Percentiles rank a stretch among this genome's conserved stretches.
phyloP scores from a whole-genome alignment of 2,113 vertebrate species.

The Pteronura brasiliensis region DNA sequence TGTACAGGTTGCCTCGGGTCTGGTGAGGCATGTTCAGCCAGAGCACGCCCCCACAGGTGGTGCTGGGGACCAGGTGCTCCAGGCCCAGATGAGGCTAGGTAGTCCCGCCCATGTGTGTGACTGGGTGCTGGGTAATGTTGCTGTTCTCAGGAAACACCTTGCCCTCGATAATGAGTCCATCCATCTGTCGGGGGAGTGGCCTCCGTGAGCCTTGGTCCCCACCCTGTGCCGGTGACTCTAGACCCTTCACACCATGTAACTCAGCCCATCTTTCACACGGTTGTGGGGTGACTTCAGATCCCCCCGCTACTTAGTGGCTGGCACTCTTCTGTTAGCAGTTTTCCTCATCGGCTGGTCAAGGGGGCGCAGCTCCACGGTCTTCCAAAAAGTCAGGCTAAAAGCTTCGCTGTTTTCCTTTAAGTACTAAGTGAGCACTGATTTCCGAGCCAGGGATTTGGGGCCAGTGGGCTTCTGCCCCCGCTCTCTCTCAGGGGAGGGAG shows the following conservation, averaged over 20 bases:
- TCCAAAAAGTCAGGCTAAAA: background rate
- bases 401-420: background rate
- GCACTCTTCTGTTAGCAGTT: background rate
- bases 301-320: background rate
- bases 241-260: rapidly evolving
- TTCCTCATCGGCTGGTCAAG: background rate
- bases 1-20: background rate
- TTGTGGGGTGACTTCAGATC: background rate
- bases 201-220: background rate
- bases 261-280: background rate
- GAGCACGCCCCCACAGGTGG: background rate
- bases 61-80: no score
- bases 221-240: background rate
- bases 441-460: background rate
- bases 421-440: background rate
- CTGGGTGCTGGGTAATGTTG: no score
- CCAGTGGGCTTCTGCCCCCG: background rate
- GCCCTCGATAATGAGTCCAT: background rate
- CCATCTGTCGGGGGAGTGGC: no score
- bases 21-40: no score
- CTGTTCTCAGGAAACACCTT: no score
- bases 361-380: no score
- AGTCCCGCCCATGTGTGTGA: background rate
- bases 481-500: background rate
- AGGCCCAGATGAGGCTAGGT: background rate